Base-by-base conservation (phyloP, 1,140 invertebrate species). In the Drosophila bocqueti region DNA sequence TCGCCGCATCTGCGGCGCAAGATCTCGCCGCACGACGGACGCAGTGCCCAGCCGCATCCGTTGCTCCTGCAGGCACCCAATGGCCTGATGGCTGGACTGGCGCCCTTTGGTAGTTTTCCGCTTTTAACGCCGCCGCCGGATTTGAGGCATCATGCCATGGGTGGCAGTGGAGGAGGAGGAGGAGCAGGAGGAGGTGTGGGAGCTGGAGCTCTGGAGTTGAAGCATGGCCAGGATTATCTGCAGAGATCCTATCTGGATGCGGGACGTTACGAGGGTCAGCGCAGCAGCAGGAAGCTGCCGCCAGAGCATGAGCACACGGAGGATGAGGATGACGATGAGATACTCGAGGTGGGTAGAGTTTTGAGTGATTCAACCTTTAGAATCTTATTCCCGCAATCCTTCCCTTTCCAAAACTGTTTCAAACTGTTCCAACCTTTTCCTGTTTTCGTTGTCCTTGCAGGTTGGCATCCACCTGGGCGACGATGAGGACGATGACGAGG, bases 1-100 rank as follows among this genome's bases (percentile, higher is more conserved):
- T 99, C 97, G 9, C 98, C 98, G 3, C 98, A 99, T 92, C 91
- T 98, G 64, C 94, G 98, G 47, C 94, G 98, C 81, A 98, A 98
- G 94, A 98, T 98, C 79, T 98, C 97, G 66, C 97, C 98, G 10
- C 97, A 98, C 81, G 97, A 98, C 84, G 97, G 98, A 0, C 95
- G 98, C 75, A 98, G 96, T 73, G 95, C 97, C 2, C 97, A 97
- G 93, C 95, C 96, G 18, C 97, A 97, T 92, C 96, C 96, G 11
- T 93, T 97, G 15, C 93, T 97, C 8, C 94, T 97, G 73, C 95
- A 96, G 46, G 96, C 96, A 4, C 95, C 96, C 79, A 95, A 95
- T 9, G 95, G 96, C 18, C 93, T 95, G 47, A 83, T 94, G 96
- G 92, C 95, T 36, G 93, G 95, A 59, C 79, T 97, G 74, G 95